These are phyloP conservation scores for Muraenolepis orangiensis DNA, from an alignment of 2,797 vertebrate species.

Conservation along the genomic window DNA sequence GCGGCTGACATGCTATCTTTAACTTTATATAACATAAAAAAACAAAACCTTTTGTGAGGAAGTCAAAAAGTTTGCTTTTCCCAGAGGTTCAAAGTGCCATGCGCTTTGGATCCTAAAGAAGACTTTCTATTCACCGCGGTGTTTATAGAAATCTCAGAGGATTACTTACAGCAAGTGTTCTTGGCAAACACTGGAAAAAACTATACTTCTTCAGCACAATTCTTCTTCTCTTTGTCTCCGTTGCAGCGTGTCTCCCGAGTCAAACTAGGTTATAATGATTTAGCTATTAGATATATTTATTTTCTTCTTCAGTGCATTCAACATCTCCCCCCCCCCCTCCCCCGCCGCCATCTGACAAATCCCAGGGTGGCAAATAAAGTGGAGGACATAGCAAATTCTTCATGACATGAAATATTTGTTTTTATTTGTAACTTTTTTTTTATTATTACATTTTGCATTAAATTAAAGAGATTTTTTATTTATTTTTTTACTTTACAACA, in stretches of 20 bases:
- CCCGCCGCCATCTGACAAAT: conserved; percentile 22
- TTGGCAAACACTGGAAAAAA: neutral
- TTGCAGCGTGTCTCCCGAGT: neutral
- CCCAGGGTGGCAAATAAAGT: conserved; percentile 35
- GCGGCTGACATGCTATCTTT: conserved; percentile 9
- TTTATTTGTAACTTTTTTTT: conserved; percentile 56
- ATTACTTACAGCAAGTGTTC: neutral
- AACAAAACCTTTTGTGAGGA: conserved; percentile 12
- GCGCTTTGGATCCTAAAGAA: conserved; percentile 20
- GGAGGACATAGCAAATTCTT: conserved; percentile 51
- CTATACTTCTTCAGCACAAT: neutral
- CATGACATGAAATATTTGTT: conserved; percentile 77
- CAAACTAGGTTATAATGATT: neutral
- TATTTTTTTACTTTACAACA: conserved; percentile 86
- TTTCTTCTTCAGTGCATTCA: neutral
- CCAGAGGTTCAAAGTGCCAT: conserved; percentile 24
- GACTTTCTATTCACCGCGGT: neutral
- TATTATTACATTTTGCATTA: conserved; percentile 79
- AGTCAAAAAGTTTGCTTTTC: conserved; percentile 24
- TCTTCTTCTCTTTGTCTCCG: neutral
- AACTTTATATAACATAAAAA: too few relatives aligned
- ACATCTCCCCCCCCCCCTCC: neutral
- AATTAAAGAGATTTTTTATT: conserved; percentile 82
- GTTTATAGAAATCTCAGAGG: conserved; percentile 29
- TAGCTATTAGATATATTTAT: neutral